phyloP scores from a whole-genome alignment of 2,797 vertebrate genomes.

The Catharus ustulatus region DNA sequence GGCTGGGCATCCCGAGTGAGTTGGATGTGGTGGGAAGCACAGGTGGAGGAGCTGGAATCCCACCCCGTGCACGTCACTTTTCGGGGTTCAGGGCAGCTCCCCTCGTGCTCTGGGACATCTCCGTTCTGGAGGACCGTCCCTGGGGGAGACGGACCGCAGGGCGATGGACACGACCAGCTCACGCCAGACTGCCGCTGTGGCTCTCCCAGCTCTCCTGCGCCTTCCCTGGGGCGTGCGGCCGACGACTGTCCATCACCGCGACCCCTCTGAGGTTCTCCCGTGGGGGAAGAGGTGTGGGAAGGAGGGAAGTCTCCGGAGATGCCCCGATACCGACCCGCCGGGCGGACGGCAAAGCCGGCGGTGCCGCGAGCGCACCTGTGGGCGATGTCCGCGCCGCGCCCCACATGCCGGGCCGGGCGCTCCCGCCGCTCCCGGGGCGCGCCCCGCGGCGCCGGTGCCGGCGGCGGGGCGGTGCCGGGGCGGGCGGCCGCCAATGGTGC shows the following conservation, averaged over 20 bases:
- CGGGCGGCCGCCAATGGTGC: not conserved
- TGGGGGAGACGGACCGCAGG: not conserved
- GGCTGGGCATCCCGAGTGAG: accelerated
- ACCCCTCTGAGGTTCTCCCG: not conserved
- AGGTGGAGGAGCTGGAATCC: no score
- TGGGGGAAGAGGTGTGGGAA: accelerated
- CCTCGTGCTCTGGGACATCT: not conserved
- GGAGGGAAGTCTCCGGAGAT: not conserved
- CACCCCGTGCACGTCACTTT: accelerated
- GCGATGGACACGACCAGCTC: accelerated
- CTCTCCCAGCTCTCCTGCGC: not conserved
- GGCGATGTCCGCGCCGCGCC: accelerated
- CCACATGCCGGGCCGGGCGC: not conserved
- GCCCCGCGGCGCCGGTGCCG: not conserved
- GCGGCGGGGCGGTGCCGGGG: not conserved
- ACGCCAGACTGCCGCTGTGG: accelerated
- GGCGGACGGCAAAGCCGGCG: not conserved
- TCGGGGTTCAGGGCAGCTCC: not conserved
- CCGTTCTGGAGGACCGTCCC: not conserved
- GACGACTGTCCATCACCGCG: not conserved
- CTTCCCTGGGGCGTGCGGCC: not conserved
- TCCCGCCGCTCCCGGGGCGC: no score
- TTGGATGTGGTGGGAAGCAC: accelerated
- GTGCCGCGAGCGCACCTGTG: not conserved
- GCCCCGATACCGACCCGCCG: not conserved